Base-by-base conservation (phyloP, 2,888 invertebrate genomes). In the Drosophila yooni region DNA sequence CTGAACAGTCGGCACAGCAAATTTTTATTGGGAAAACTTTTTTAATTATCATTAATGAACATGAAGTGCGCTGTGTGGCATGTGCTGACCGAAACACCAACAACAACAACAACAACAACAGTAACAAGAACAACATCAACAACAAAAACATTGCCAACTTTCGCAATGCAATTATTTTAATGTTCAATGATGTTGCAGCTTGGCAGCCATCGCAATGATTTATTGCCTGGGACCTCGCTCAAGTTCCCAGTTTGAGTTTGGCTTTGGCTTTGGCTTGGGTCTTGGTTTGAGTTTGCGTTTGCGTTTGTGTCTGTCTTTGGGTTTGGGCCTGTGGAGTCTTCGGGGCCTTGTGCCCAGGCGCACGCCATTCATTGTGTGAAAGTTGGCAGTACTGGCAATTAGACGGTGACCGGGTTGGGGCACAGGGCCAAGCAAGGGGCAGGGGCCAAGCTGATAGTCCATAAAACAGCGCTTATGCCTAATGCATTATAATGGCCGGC, bases 41-140 rank as follows among this genome's bases (percentile, higher is more conserved):
- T 84, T 88, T 84, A 84, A 84, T 84, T 84, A 84, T 84, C 83
- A 88, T 84, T 84, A 84, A 88, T 83, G 88, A 88, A 84, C 83
- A 75, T 62, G 76, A 68, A 76, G 79, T 70, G 68, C 65, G 48
- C 68, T 51, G 54, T 52, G 48, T 46, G 79, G 70, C 79, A 67
- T 70, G 65, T 70, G 80, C 81, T 70, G 79, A 78, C 84, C 72
- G 61, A 75, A 74, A 63, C 61, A 36, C 62, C 60, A 61, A 27
- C 65, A 70, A 29, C 54, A 46, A n/a, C 50, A 40, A 29, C 56
- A 58, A 18, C 57, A 62, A 18, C 25, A 51, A 10, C 27, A 21
- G 51, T 54, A 70, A 76, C 60, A 48, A 27, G 36, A 54, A 40
- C 51, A 54, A 38, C 38, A 61, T 18, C 34, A 60, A 31, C 51